Base-by-base conservation (phyloP, 2,888 invertebrate genomes). In the Lymantria dispar region DNA sequence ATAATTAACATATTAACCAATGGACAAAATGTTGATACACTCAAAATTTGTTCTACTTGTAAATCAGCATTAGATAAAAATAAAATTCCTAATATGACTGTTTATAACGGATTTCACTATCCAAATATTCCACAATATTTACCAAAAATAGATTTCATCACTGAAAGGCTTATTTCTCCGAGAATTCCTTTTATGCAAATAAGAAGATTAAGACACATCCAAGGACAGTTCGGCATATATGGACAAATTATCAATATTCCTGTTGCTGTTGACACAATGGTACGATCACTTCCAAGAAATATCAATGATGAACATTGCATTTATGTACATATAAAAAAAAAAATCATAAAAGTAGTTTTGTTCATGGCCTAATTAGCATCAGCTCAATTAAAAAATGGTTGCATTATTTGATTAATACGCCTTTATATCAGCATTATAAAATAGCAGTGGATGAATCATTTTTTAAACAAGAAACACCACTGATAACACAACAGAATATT, bases 221-320 rank as follows among this genome's bases (percentile, higher is more conserved):
- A 43, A 8, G 31, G 43, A 12, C 43, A 31, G 8, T 31, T 22
- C 13, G 43, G 31, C 8, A 31, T 43, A 22, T 31, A 12, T 10
- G 43, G 43, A 7, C 43, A 43, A 43, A 43, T 43, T 12, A 43
- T 43, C 13, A 43, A 43, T 36, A 31, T 43, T 3, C 12, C 43
- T 13, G 43, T 43, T 13, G 29, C 31, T 12, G 31, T 43, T 9
- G n/a, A 43, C 13, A 31, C n/a, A 11, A 36, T 36, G 36, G 11
- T 36, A 36, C n/a, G 30, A 31, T 9, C 9, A 9, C 31, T 43
- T 13, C 31, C 43, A 31, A 31, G 43, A 13, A 31, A 31, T 31
- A 3, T 42, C 9, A 11, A 31, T 42, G 43, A 43, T 12, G 43
- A 43, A 11, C 10, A 70, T 49, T 72, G 52, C 39, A 73, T 82